phyloP scores from a whole-genome alignment of 92 coral and sea anemone genomes.

The Isaurus tuberculatus region DNA sequence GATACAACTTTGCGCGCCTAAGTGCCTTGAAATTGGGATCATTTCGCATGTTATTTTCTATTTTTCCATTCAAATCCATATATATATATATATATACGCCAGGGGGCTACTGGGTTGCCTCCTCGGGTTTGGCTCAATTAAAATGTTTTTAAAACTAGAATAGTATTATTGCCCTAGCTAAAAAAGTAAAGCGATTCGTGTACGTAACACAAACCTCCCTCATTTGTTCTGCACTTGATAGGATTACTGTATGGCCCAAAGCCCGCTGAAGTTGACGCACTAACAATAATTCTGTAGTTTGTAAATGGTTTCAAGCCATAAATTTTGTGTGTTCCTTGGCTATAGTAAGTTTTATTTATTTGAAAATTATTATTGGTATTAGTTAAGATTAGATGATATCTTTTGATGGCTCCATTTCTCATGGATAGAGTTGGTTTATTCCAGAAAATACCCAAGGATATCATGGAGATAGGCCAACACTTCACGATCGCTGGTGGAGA shows the following conservation, averaged over 20 bases:
- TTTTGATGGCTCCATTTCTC: not conserved
- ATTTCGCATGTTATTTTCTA: no score
- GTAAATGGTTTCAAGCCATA: not conserved
- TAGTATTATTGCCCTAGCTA: not conserved
- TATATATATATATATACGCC: no score
- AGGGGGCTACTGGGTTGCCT: no score
- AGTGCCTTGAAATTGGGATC: no score
- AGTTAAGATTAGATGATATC: not conserved
- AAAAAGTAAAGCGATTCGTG: not conserved
- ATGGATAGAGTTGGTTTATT: not conserved
- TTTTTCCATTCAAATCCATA: no score
- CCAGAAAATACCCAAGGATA: not conserved
- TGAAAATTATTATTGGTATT: not conserved
- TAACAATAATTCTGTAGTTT: not conserved
- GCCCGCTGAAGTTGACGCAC: conserved; percentile 7
- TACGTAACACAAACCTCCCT: conserved; percentile 27
- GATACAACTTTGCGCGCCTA: no score
- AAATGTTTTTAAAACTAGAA: no score
- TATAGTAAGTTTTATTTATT: not conserved
- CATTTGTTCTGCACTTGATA: not conserved
- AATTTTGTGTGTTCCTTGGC: not conserved
- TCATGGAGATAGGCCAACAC: not conserved
- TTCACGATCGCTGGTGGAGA: not conserved
- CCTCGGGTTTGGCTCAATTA: no score
- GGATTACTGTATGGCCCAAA: conserved; percentile 11